Base-by-base conservation (phyloP, 2,113 vertebrate species). In the Mystacornis crossleyi region DNA sequence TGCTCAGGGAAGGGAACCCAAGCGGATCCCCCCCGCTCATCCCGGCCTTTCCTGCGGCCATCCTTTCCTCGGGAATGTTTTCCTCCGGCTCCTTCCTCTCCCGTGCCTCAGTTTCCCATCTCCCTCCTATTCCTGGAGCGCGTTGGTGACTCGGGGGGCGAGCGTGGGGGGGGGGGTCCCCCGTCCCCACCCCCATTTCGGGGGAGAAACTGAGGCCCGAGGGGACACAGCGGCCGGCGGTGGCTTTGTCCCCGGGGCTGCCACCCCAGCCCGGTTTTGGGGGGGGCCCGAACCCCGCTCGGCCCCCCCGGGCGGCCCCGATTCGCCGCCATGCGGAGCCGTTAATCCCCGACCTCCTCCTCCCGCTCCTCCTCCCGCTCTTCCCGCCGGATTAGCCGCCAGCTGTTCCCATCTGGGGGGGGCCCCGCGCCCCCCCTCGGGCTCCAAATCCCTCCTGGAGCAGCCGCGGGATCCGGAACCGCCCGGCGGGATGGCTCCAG, bases 221-320 rank as follows among this genome's bases (percentile, higher is more conserved):
- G 16, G 38, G 60, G 53, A 2, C 20, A 0, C 3, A 0, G 43
- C 19, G 6, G n/a, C 18, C 8, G 1, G 19, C 5, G 4, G 1
- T 1, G 31, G 53, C 53, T 84, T 79, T 47, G 58, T 51, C 72
- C 64, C 43, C 6, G 6, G 1, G 31, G 61, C 17, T 31, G 29
- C 40, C 9, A 9, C 24, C 48, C 20, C 64, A 6, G 9, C 19
- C 24, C 45, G 7, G 23, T 48, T 66, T 45, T 45, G 15, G 51
- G 51, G 51, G 51, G 51, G 51, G n/a, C n/a, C 2, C n/a, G 10
- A 33, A 47, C 13, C 29, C 24, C 54, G 66, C 80, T 38, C 33
- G 36, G 17, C 29, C 24, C 54, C 80, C 80, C 47, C 33, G 36
- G 17, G 8, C 48, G 47, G 47, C 81, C 67, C 81, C 81, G 81